phyloP scores from a whole-genome alignment of 2,888 invertebrate genomes.

The Lydus trimaculatus region DNA sequence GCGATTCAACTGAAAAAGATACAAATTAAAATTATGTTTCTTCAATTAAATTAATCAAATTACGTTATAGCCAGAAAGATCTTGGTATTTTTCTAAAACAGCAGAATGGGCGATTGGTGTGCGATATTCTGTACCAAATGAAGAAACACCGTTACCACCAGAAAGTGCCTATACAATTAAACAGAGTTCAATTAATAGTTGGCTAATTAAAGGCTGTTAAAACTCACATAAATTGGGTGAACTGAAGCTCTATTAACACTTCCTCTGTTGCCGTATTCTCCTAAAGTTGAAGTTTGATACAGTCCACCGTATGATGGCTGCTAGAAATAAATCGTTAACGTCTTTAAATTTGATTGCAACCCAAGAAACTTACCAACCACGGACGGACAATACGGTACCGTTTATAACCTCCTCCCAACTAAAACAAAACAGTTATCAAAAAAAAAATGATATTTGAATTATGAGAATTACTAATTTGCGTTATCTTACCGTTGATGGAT shows the following conservation, averaged over 20 bases:
- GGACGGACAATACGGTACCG: neutral
- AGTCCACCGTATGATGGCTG: neutral
- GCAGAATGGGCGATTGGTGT: neutral
- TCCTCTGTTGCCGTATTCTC: neutral
- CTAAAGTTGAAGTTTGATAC: neutral
- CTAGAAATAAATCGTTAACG: neutral
- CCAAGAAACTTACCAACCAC: neutral
- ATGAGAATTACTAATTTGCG: neutral
- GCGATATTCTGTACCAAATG: neutral
- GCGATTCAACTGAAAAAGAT: neutral
- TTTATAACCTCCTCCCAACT: neutral
- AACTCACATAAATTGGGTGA: neutral
- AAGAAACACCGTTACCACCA: neutral
- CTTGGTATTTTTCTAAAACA: neutral
- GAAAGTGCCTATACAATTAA: neutral
- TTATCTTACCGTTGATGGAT: neutral
- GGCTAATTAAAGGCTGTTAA: neutral
- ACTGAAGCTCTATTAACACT: neutral
- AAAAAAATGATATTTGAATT: neutral
- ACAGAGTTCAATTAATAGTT: neutral
- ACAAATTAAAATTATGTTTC: neutral
- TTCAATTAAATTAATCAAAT: neutral
- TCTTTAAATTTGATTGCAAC: neutral
- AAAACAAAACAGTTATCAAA: neutral
- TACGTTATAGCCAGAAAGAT: neutral